Conservation (phyloP, 2,797 vertebrate genomes). For the Pseudotriccus pelzelni region DNA sequence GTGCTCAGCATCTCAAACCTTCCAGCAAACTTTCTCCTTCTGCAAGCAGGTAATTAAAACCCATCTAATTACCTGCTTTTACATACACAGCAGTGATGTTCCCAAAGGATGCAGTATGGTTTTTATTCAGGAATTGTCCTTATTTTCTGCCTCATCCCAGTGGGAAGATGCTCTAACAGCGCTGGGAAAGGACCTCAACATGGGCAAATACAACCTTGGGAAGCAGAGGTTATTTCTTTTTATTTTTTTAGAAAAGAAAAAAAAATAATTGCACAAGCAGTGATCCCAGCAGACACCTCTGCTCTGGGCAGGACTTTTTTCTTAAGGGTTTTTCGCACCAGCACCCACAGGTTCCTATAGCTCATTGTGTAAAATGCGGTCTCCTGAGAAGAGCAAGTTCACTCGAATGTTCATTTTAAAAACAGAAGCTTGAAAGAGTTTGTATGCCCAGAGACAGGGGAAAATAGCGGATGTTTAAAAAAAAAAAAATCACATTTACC, state of each 20-base stretch:
- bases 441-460: neutral
- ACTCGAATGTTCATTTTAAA: fast-evolving
- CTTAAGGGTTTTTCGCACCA: neutral
- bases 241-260: neutral
- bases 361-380: neutral
- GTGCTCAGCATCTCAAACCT: neutral
- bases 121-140: neutral
- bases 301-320: neutral
- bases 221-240: neutral
- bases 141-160: neutral
- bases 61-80: neutral
- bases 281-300: neutral
- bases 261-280: neutral
- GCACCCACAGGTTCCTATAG: neutral
- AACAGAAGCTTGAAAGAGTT: neutral
- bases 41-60: neutral
- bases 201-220: neutral
- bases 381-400: neutral
- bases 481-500: neutral
- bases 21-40: neutral
- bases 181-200: neutral
- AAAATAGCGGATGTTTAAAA: neutral
- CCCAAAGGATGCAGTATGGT: neutral
- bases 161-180: neutral
- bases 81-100: neutral